Evolutionary conservation across 2,888 invertebrate genomes (phyloP).

Genomic region (Drosophila fulvimacula): DNA sequence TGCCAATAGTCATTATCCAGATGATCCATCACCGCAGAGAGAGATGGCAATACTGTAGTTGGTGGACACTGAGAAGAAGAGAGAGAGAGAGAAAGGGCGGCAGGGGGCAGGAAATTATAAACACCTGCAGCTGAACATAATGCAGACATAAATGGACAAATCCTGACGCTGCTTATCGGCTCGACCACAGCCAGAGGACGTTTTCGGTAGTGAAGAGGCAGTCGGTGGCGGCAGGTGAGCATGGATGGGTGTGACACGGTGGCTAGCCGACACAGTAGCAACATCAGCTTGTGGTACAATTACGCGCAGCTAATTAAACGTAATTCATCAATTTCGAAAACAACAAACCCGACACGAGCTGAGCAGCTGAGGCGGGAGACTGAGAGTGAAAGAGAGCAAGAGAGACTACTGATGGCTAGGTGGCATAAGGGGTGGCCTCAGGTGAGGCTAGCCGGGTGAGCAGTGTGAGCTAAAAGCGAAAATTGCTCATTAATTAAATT

Average conservation of each 20-base stretch:
- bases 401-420: not conserved
- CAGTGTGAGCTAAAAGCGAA: constrained; percentile 56
- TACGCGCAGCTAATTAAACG: constrained; percentile 66
- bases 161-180: constrained; percentile 35
- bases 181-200: constrained; percentile 20
- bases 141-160: constrained; percentile 33
- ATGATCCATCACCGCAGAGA: constrained; percentile 27
- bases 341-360: constrained; percentile 31
- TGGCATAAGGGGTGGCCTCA: constrained; percentile 8
- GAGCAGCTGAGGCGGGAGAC: not conserved
- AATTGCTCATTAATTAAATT: constrained; percentile 76
- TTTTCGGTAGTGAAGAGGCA: not conserved
- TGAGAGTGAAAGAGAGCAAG: not conserved
- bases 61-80: not conserved
- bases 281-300: constrained; percentile 48
- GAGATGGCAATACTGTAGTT: not conserved
- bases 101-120: constrained; percentile 6
- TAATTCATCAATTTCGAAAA: constrained; percentile 64
- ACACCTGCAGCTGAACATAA: constrained; percentile 39
- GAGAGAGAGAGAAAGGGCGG: not conserved
- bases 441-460: constrained; percentile 38
- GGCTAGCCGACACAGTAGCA: constrained; percentile 7
- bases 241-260: not conserved
- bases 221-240: not conserved
- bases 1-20: constrained; percentile 41